Evolutionary conservation across 37 sponge, comb jelly and placozoan species (phyloP).

Genomic region (Axinella damicornis): DNA sequence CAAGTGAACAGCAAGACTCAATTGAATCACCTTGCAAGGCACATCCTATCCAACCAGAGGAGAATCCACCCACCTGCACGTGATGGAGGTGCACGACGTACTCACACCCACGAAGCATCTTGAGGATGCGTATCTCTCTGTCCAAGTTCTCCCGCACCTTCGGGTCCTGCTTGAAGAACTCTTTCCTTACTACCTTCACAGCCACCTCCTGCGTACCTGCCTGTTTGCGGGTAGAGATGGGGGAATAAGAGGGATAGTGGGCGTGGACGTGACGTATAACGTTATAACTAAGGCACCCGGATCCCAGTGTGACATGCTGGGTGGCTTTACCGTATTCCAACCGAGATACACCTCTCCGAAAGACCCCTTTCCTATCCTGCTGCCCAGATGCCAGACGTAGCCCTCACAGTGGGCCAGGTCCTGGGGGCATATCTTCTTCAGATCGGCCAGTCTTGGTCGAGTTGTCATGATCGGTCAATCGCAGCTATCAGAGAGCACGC

Average conservation of each 20-base stretch:
- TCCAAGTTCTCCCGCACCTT: conserved; percentile 86
- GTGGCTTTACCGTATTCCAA: conserved; percentile 75
- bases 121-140: conserved; percentile 86
- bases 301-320: no score
- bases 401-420: conserved; percentile 60
- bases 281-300: no score
- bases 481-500: no score
- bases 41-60: no score
- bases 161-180: conserved; percentile 77
- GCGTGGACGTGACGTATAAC: no score
- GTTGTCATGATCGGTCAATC: neutral
- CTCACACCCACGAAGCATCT: conserved; percentile 63
- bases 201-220: conserved; percentile 64
- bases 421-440: conserved; percentile 39
- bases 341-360: conserved; percentile 91
- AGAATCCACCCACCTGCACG: conserved; percentile 69
- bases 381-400: conserved; percentile 69
- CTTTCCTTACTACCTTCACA: conserved; percentile 83
- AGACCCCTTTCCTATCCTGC: conserved; percentile 86
- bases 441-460: conserved; percentile 32
- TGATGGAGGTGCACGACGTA: conserved; percentile 80
- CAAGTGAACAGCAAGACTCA: no score
- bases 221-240: no score
- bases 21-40: no score
- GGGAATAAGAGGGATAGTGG: no score